These are phyloP conservation scores for Noctuana brunneofusca DNA, from an alignment of 2,888 invertebrate genomes.

Conservation along the genomic window DNA sequence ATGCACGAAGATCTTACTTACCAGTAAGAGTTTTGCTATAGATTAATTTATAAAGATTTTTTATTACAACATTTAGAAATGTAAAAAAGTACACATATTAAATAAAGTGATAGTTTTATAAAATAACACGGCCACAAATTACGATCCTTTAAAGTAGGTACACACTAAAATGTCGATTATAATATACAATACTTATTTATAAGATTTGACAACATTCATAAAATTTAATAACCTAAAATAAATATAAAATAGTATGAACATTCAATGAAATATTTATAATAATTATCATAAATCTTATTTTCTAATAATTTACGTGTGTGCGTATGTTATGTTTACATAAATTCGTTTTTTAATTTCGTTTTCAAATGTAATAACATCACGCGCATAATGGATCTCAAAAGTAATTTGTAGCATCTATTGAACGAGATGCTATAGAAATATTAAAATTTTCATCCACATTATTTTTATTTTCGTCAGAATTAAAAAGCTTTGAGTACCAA, in stretches of 20 bases:
- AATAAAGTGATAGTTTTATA: neutral
- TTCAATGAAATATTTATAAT: neutral
- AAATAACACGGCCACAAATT: neutral
- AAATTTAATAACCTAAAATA: neutral
- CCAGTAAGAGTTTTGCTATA: neutral
- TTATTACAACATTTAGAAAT: slow-evolving; percentile 4
- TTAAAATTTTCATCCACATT: neutral
- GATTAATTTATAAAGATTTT: neutral
- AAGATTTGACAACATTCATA: neutral
- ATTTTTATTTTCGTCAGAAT: neutral
- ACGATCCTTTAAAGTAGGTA: neutral
- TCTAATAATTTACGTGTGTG: neutral
- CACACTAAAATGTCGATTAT: neutral
- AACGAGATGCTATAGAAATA: neutral
- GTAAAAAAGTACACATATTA: neutral
- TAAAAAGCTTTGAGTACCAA: neutral
- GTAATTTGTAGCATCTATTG: neutral
- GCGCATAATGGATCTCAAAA: neutral
- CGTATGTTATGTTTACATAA: neutral
- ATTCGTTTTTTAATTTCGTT: neutral
- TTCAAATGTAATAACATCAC: neutral
- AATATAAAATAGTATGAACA: neutral
- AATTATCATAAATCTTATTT: neutral
- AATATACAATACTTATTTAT: no score
- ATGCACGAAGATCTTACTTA: neutral